A percentile compares a stretch with the other conserved stretches of the same genome.
Evolutionary conservation across 2,888 invertebrate species (phyloP).

Genomic region (Leptothorax acervorum): DNA sequence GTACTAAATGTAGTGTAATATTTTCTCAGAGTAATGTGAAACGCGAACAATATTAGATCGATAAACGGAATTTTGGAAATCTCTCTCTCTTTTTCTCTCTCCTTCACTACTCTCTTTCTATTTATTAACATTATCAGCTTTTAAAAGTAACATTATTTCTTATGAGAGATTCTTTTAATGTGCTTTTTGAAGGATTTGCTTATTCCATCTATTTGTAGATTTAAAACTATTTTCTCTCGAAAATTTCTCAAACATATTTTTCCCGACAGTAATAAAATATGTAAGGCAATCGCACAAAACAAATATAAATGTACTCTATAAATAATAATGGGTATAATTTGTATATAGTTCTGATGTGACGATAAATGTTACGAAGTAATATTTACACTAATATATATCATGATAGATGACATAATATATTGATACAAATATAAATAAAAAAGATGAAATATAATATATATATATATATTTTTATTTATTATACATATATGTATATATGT

Average conservation of each 20-base stretch:
- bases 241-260: slow-evolving; percentile 4
- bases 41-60: slow-evolving; percentile 42
- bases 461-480: not conserved
- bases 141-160: not conserved
- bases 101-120: not conserved
- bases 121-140: not conserved
- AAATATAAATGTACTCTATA: not conserved
- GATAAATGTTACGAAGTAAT: not conserved
- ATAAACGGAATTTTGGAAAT: slow-evolving; percentile 20
- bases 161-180: not conserved
- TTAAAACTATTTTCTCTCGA: not conserved
- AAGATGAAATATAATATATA: not conserved
- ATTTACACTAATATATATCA: slow-evolving; percentile 3
- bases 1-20: slow-evolving; percentile 63
- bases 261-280: not conserved
- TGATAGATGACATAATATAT: slow-evolving; percentile 8
- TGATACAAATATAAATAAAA: not conserved
- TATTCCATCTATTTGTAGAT: not conserved
- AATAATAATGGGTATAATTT: slow-evolving; percentile 4
- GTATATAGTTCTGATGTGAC: not conserved
- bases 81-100: slow-evolving; percentile 1
- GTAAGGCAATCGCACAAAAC: not conserved
- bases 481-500: not conserved
- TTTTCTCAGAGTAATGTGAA: slow-evolving; percentile 48
- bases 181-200: slow-evolving; percentile 1